A percentile compares a stretch with the other conserved stretches of the same genome.
These are phyloP conservation scores for Prunella fulvescens DNA, from an alignment of 2,113 vertebrate genomes.

Conservation along the genomic window DNA sequence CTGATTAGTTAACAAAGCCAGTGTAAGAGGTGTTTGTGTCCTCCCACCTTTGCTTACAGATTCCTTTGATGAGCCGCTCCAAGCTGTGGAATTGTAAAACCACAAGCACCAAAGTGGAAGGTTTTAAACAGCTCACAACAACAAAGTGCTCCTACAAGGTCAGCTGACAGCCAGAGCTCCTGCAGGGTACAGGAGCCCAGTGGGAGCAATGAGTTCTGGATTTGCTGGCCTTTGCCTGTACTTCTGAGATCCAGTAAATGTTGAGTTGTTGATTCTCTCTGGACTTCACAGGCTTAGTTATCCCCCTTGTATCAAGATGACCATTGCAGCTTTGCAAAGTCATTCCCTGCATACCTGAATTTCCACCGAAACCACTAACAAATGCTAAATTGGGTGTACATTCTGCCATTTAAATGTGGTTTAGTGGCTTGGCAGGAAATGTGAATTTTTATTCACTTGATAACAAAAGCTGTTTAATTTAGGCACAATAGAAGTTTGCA, in stretches of 20 bases:
- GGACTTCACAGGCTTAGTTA: not conserved
- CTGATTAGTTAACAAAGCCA: not conserved
- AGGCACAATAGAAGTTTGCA: not conserved
- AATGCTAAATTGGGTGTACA: not conserved
- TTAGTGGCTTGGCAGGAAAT: not conserved
- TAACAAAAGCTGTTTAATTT: not conserved
- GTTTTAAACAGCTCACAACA: not conserved
- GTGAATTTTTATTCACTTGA: not conserved
- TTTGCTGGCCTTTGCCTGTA: not conserved
- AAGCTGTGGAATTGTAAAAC: not conserved
- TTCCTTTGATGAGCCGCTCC: not conserved
- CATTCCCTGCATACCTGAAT: not conserved
- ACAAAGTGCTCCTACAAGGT: not conserved
- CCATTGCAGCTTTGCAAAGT: not conserved
- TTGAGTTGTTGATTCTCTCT: not conserved
- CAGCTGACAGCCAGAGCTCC: not conserved
- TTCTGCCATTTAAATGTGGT: not conserved
- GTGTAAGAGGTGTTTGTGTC: not conserved
- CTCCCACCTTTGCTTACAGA: not conserved
- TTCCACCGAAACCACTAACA: not conserved
- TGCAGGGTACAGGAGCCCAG: not conserved
- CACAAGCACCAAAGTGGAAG: not conserved
- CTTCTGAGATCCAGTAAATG: not conserved
- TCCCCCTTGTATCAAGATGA: not conserved
- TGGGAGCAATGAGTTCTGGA: not conserved